Percentiles rank a stretch among this genome's conserved stretches.
These are phyloP conservation scores for Mesochorus sp. DNA, from an alignment of 2,888 invertebrate species.

Conservation along the genomic window DNA sequence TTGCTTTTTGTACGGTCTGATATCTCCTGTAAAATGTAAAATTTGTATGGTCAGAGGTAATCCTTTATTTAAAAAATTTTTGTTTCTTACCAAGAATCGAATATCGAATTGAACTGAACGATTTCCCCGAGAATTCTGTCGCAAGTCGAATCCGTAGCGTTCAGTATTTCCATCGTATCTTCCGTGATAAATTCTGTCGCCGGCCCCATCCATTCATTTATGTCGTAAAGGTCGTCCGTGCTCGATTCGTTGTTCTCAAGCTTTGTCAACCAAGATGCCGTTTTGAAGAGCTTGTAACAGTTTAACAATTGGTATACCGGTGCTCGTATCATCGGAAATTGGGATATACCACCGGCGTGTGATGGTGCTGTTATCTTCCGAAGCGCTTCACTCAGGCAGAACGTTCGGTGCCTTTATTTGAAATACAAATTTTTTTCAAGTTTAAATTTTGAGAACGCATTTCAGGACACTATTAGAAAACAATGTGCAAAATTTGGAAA, in stretches of 20 bases:
- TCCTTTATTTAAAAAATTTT: not conserved
- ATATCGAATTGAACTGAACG: conserved; percentile 67
- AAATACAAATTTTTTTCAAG: conserved; percentile 26
- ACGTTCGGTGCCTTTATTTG: conserved; percentile 69
- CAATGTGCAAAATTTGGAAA: too few species aligned
- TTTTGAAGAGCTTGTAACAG: conserved; percentile 70
- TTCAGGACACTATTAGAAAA: too few species aligned
- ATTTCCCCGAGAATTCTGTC: conserved; percentile 69
- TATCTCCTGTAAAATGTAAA: conserved; percentile 69
- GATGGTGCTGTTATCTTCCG: conserved; percentile 58
- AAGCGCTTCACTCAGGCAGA: conserved; percentile 70
- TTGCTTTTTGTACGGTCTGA: conserved; percentile 72
- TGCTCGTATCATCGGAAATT: conserved; percentile 72
- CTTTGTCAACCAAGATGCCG: conserved; percentile 55
- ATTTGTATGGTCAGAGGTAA: not conserved
- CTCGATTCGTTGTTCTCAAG: conserved; percentile 48
- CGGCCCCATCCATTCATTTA: conserved; percentile 43
- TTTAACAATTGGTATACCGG: conserved; percentile 75
- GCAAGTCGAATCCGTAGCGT: conserved; percentile 62
- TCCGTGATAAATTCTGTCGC: conserved; percentile 48
- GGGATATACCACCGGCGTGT: conserved; percentile 55
- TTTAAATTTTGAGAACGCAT: too few species aligned
- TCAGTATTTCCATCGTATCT: conserved; percentile 69
- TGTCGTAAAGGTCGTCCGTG: conserved; percentile 53
- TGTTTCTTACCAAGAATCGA: conserved; percentile 69